Evolutionary conservation across 2,888 invertebrate genomes (phyloP).

Genomic region (Tridacna crocea): DNA sequence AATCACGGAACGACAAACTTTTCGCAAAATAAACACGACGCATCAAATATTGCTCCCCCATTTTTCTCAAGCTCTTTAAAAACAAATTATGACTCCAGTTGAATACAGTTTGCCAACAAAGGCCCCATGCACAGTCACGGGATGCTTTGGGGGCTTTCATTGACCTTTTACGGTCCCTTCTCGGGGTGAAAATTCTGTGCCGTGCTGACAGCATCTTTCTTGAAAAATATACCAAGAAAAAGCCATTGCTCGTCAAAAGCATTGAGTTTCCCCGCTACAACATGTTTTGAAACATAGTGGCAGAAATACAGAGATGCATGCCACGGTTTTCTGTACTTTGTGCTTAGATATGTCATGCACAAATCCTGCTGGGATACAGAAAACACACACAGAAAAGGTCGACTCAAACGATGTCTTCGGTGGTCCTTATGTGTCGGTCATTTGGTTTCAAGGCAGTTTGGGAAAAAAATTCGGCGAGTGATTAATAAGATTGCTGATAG

Average conservation of each 20-base stretch:
- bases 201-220: too few species aligned
- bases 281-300: too few species aligned
- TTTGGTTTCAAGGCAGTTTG: constrained; percentile 3
- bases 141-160: not conserved
- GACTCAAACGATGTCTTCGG: not conserved
- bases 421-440: constrained; percentile 17
- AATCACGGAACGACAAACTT: too few species aligned
- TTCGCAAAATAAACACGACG: too few species aligned
- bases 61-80: constrained; percentile 4
- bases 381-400: not conserved
- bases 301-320: too few species aligned
- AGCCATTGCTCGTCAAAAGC: too few species aligned
- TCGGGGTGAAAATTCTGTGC: too few species aligned
- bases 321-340: too few species aligned
- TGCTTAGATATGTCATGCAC: too few species aligned
- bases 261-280: too few species aligned
- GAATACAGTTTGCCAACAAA: not conserved
- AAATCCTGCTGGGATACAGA: too few species aligned
- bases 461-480: constrained; percentile 15
- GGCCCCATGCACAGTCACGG: constrained; percentile 7
- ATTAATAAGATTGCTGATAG: constrained; percentile 49
- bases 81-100: not conserved
- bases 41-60: not conserved
- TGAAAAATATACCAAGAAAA: too few species aligned
- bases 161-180: not conserved